phyloP scores from a whole-genome alignment of 2,113 vertebrate genomes.

The Caranx melampygus region DNA sequence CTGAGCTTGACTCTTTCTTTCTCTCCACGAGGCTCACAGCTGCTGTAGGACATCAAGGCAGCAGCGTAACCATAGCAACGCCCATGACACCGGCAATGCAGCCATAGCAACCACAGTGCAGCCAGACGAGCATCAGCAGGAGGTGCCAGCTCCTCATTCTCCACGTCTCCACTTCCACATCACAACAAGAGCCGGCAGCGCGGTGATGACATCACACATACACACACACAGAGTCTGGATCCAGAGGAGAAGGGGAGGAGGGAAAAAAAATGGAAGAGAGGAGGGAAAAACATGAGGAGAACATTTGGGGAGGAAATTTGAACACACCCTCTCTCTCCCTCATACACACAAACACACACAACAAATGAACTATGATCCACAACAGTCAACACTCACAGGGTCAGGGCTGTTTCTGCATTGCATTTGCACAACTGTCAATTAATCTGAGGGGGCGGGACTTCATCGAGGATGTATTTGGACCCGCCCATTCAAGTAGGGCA shows the following conservation, averaged over 20 bases:
- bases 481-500: no score
- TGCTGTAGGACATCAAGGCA: conserved; percentile 50
- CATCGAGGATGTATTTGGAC: no score
- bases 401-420: neutral
- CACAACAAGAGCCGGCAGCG: conserved; percentile 57
- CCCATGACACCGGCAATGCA: conserved; percentile 44
- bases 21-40: conserved; percentile 26
- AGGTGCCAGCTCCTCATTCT: conserved; percentile 70
- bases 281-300: neutral
- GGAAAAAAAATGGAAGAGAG: no score
- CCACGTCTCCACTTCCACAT: conserved; percentile 80
- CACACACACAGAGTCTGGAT: neutral
- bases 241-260: neutral
- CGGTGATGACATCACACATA: conserved; percentile 77
- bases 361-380: conserved; percentile 16
- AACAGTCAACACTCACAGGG: conserved; percentile 19
- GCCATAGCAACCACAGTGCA: conserved; percentile 53
- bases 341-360: neutral
- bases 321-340: neutral
- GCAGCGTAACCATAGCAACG: conserved; percentile 66
- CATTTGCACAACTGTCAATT: no score
- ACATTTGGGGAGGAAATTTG: neutral
- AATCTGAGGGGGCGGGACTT: no score
- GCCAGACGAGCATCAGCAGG: conserved; percentile 60
- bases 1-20: neutral